Evolutionary conservation across 2,888 invertebrate species (phyloP), one percentile per base, ranked within the genome.

Genomic region (Ommatoiulus sabulosus): DNA sequence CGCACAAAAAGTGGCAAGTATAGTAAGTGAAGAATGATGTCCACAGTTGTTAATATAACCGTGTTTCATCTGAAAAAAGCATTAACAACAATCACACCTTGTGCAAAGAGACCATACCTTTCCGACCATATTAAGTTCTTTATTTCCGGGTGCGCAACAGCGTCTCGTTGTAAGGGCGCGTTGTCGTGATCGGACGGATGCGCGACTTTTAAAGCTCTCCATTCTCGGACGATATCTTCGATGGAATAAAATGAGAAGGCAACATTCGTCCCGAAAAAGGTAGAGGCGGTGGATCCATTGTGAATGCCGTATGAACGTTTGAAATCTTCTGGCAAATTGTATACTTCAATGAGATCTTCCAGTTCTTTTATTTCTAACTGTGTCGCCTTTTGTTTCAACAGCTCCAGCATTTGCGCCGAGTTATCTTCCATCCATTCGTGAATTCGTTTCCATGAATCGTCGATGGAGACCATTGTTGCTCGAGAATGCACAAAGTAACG

Each of bases 401-500:
- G 1, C 3, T 12, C 12, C 2, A 84, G 15, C 15, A 44, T 7
- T 15, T 84, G 12, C 3, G 84, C 24, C 0, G 24, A 20, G 17
- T 84, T 84, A 10, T 7, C 43, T 84, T 84, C 84, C 44, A 84
- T 1, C 84, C 84, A 84, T 4, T 3, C 17, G 24, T 84, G 84
- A 84, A 84, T 84, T 35, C 44, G 10, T 20, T 84, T 24, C 84
- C 84, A 84, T n/a, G n/a, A n/a, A n/a, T n/a, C n/a, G n/a, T n/a
- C n/a, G n/a, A n/a, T n/a, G n/a, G n/a, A n/a, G n/a, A n/a, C n/a
- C n/a, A n/a, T n/a, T n/a, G n/a, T n/a, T n/a, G n/a, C n/a, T n/a
- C n/a, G n/a, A n/a, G n/a, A n/a, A n/a, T n/a, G n/a, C n/a, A n/a
- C n/a, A n/a, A n/a, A n/a, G n/a, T n/a, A n/a, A n/a, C n/a, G n/a